These are phyloP conservation scores for Cassiopea andromeda DNA, from an alignment of 30 jellyfish, hydroid and myxozoan genomes.

Conservation along the genomic window DNA sequence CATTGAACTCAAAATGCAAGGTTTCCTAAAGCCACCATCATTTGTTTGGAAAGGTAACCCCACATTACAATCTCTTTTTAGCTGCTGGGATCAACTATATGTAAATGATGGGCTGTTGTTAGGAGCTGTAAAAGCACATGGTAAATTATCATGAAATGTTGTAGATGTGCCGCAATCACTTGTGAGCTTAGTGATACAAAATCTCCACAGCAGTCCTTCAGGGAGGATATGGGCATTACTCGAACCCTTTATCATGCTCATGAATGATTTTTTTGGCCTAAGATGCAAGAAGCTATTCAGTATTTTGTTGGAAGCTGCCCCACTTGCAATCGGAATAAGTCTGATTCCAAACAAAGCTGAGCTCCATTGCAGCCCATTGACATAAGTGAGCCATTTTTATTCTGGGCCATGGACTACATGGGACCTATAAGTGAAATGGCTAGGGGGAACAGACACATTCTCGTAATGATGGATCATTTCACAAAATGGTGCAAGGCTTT, in stretches of 20 bases:
- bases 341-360: constrained; percentile 17
- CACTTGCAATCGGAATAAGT: constrained; percentile 38
- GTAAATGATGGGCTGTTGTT: constrained; percentile 9
- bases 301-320: constrained; percentile 41
- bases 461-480: constrained; percentile 63
- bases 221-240: constrained; percentile 52
- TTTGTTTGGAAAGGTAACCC: constrained; percentile 15
- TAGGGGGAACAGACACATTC: constrained; percentile 54
- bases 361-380: constrained; percentile 38
- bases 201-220: constrained; percentile 54
- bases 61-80: constrained; percentile 1
- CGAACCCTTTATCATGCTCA: constrained; percentile 37
- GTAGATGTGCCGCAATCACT: constrained; percentile 25
- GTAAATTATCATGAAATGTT: constrained; percentile 4
- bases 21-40: constrained; percentile 5
- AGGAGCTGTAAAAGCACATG: not conserved
- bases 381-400: constrained; percentile 45
- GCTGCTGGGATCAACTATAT: constrained; percentile 17
- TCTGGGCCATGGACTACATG: constrained; percentile 59
- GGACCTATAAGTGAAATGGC: constrained; percentile 49
- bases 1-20: constrained; percentile 5
- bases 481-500: constrained; percentile 76
- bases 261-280: constrained; percentile 58
- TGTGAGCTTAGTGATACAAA: constrained; percentile 25
- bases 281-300: constrained; percentile 14